Evolutionary conservation across 2,113 vertebrate genomes (phyloP).

Genomic region (Marcusenius ussheri): DNA sequence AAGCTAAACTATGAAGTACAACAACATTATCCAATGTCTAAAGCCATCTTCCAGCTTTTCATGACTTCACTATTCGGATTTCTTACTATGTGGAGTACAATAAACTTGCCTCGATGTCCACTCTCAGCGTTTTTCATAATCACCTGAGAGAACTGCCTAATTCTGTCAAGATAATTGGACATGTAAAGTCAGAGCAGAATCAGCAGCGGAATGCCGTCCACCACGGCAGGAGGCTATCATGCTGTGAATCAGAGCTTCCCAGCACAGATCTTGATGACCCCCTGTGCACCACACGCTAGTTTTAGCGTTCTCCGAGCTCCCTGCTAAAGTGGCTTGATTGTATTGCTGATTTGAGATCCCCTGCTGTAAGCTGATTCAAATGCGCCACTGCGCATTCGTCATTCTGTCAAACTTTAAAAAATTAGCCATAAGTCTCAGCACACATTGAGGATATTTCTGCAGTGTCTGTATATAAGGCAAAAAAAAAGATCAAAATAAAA

Average conservation of each 20-base stretch:
- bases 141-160: background rate
- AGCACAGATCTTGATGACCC: background rate
- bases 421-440: background rate
- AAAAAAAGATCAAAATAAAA: background rate
- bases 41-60: background rate
- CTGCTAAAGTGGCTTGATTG: background rate
- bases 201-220: background rate
- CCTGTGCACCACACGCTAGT: background rate
- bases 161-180: conserved; percentile 5
- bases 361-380: conserved; percentile 1
- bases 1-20: background rate
- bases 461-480: background rate
- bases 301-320: background rate
- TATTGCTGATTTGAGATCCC: conserved; percentile 1
- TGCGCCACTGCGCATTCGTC: background rate
- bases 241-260: background rate
- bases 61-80: background rate
- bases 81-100: background rate
- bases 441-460: background rate
- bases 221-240: background rate
- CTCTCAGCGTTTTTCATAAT: background rate
- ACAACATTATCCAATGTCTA: background rate
- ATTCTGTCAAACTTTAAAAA: background rate
- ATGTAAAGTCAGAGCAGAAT: background rate
- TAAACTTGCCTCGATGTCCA: background rate